A percentile compares a stretch with the other conserved stretches of the same genome.
These are phyloP conservation scores for Aegithalos caudatus DNA, from an alignment of 2,113 vertebrate species.

Conservation along the genomic window DNA sequence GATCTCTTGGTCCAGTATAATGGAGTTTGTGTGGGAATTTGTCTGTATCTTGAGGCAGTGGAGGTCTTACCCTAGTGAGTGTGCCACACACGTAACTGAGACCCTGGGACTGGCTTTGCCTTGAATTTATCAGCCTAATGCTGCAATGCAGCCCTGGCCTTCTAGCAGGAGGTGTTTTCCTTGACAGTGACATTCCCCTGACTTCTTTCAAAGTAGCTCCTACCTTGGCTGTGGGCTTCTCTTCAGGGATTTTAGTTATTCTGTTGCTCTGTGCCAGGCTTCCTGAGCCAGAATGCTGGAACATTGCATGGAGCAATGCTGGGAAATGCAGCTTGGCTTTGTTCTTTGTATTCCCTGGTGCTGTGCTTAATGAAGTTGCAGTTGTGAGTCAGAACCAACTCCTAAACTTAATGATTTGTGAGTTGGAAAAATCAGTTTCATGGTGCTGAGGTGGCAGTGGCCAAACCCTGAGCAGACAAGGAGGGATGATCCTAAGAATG, in stretches of 20 bases:
- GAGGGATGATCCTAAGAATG: not conserved
- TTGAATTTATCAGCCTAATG: not conserved
- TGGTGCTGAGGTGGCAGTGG: not conserved
- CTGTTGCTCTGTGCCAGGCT: not conserved
- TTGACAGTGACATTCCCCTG: not conserved
- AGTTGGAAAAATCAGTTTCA: not conserved
- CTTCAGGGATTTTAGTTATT: not conserved
- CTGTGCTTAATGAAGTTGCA: not conserved
- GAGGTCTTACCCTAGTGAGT: not conserved
- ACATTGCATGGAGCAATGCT: rapidly evolving
- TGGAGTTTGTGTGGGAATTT: not conserved
- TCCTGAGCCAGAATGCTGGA: not conserved
- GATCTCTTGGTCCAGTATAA: rapidly evolving
- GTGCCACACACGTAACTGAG: not conserved
- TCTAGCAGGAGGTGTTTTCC: not conserved
- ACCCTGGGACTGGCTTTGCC: not conserved
- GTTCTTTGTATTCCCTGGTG: rapidly evolving
- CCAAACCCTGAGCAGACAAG: not conserved
- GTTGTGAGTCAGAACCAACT: not conserved
- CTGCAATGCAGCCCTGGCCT: not conserved
- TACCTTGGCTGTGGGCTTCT: not conserved
- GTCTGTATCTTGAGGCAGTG: no score
- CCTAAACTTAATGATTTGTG: not conserved
- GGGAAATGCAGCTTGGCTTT: not conserved
- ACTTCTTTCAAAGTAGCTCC: not conserved